Evolutionary conservation across 2,888 invertebrate species (phyloP).

Genomic region (Bruchidius siliquastri): DNA sequence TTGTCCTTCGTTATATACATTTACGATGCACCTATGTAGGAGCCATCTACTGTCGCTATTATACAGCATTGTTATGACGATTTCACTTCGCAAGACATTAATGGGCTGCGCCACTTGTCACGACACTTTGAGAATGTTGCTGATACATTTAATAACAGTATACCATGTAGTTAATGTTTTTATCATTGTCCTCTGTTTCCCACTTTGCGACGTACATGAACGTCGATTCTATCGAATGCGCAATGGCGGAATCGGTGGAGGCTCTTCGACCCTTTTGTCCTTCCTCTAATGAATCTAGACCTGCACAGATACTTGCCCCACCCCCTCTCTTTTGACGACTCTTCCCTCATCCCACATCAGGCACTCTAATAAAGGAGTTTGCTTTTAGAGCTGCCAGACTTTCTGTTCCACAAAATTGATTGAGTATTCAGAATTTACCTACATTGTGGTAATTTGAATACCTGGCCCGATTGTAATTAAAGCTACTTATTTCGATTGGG

Average conservation of each 20-base stretch:
- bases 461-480: not conserved
- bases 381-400: not conserved
- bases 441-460: not conserved
- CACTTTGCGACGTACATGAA: not conserved
- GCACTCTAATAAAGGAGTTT: not conserved
- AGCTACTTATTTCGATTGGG: not conserved
- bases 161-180: not conserved
- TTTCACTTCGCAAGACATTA: too few relatives aligned
- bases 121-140: too few relatives aligned
- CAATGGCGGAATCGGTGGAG: not conserved
- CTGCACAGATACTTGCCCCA: not conserved
- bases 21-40: too few relatives aligned
- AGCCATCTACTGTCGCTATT: too few relatives aligned
- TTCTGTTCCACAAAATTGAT: not conserved
- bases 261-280: not conserved
- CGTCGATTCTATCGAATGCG: not conserved
- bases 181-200: not conserved
- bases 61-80: too few relatives aligned
- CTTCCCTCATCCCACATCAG: not conserved
- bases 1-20: too few relatives aligned
- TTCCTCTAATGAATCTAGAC: not conserved
- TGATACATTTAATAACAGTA: too few relatives aligned
- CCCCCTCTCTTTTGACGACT: not conserved
- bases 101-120: too few relatives aligned
- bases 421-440: not conserved